Base-by-base conservation (phyloP, 2,797 vertebrate species). In the Pogonophryne albipinna region DNA sequence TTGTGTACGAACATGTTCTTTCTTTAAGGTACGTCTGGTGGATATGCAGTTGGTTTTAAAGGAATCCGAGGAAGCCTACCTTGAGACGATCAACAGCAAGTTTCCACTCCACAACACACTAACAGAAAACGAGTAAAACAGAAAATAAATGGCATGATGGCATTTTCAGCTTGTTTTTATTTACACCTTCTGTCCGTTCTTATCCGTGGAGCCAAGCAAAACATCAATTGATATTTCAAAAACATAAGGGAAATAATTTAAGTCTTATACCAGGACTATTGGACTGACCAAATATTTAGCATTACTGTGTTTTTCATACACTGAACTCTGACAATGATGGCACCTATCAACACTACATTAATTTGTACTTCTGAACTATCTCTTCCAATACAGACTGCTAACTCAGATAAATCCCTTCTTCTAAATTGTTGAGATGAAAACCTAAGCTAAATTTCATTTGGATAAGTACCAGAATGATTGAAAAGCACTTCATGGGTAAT, bases 1-100 rank as follows among this genome's bases (percentile, higher is more conserved):
- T 17, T 69, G 15, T 31, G 11, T 45, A 14, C 66, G 17, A 59
- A 64, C 34, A 14, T 20, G 34, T 16, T 71, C 12, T 63, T 56
- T 74, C 59, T 79, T 44, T 7, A 78, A 99, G 98, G 62, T 97
- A 41, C 87, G 93, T 64, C 78, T 99, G 64, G 68, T 86, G 14
- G 93, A 98, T 78, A 89, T 94, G 31, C 82, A 96, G 11, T 85
- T 79, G 16, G 95, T 99, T 83, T 89, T 98, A 85, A 87, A 83
- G 69, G 94, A 96, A 71, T 95, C 96, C 2, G 61, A 76, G 78
- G 91, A 87, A 16, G 41, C 67, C 82, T 95, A 84, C 87, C 66
- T 31, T 12, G 20, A 47, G 61, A 76, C 45, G 65, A 76, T 66
- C 5, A 53, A 71, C 52, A 66, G 23, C 64, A 69, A 60, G 46